Evolutionary conservation across 1,140 invertebrate species (phyloP).

Genomic region (Choristoneura fumiferana): DNA sequence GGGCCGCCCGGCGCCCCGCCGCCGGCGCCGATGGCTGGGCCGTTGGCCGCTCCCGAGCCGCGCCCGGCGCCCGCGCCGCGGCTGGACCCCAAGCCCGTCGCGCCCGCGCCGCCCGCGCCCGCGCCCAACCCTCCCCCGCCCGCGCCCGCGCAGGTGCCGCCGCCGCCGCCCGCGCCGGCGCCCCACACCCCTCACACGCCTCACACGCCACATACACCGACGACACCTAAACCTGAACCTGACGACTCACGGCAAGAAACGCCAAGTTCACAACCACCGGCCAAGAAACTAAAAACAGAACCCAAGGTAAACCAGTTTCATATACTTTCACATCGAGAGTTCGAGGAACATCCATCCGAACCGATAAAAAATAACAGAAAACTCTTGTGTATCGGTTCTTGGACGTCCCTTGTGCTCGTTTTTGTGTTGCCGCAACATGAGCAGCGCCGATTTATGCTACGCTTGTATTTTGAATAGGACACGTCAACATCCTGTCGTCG

Average conservation of each 20-base stretch:
- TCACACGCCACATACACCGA: too few relatives aligned
- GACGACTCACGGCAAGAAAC: slow-evolving; percentile 76
- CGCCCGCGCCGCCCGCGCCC: slow-evolving; percentile 74
- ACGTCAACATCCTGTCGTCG: too few relatives aligned
- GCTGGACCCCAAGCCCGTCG: slow-evolving; percentile 74
- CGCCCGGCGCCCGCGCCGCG: slow-evolving; percentile 63
- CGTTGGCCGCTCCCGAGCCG: slow-evolving; percentile 28
- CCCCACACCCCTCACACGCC: slow-evolving; percentile 64
- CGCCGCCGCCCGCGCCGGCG: slow-evolving; percentile 65
- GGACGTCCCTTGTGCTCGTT: too few relatives aligned
- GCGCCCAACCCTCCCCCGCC: slow-evolving; percentile 62
- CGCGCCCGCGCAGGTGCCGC: slow-evolving; percentile 63
- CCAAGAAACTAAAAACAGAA: slow-evolving; percentile 84
- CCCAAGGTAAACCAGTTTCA: slow-evolving; percentile 77
- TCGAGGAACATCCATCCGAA: too few relatives aligned
- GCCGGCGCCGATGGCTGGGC: slow-evolving; percentile 48
- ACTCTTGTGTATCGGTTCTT: too few relatives aligned
- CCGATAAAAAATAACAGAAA: too few relatives aligned
- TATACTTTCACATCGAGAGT: too few relatives aligned
- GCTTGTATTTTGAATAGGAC: too few relatives aligned
- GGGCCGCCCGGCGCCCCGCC: slow-evolving; percentile 45
- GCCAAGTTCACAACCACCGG: slow-evolving; percentile 79
- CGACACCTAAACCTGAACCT: slow-evolving; percentile 73
- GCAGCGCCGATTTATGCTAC: too few relatives aligned
- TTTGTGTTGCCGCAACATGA: too few relatives aligned